These are phyloP conservation scores for Punctoribates punctum DNA, from an alignment of 2,888 invertebrate genomes.

Conservation along the genomic window DNA sequence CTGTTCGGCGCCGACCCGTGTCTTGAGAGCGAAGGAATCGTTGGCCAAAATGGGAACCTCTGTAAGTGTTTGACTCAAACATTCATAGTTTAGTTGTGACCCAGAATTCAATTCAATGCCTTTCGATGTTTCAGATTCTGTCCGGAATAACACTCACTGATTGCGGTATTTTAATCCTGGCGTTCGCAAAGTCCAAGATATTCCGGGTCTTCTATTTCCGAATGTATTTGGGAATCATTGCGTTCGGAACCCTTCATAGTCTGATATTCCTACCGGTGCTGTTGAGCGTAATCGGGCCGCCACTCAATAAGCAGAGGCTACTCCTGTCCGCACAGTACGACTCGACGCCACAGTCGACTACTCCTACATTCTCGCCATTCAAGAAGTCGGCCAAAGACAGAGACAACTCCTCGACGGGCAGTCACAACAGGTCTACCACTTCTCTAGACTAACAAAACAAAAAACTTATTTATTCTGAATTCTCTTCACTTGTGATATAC, in stretches of 20 bases:
- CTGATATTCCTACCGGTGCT: conserved; percentile 95
- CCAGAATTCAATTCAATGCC: conserved; percentile 25
- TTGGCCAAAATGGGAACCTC: conserved; percentile 89
- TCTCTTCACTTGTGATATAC: background rate
- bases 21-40: conserved; percentile 74
- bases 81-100: conserved; percentile 24
- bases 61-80: conserved; percentile 55
- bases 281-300: conserved; percentile 82
- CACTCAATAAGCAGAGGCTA: conserved; percentile 39
- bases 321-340: conserved; percentile 29
- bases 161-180: conserved; percentile 91
- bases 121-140: conserved; percentile 64
- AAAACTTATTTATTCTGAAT: background rate
- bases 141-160: conserved; percentile 97
- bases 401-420: background rate
- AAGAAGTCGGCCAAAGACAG: background rate
- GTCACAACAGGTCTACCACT: conserved; percentile 28
- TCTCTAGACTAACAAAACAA: conserved; percentile 11
- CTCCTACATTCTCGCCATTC: conserved; percentile 23
- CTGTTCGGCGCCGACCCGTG: conserved; percentile 67
- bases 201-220: conserved; percentile 91
- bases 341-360: background rate
- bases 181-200: conserved; percentile 95
- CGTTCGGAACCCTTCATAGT: conserved; percentile 95
- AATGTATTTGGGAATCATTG: conserved; percentile 95